phyloP scores from a whole-genome alignment of 2,113 vertebrate species.

The Catagonus wagneri region DNA sequence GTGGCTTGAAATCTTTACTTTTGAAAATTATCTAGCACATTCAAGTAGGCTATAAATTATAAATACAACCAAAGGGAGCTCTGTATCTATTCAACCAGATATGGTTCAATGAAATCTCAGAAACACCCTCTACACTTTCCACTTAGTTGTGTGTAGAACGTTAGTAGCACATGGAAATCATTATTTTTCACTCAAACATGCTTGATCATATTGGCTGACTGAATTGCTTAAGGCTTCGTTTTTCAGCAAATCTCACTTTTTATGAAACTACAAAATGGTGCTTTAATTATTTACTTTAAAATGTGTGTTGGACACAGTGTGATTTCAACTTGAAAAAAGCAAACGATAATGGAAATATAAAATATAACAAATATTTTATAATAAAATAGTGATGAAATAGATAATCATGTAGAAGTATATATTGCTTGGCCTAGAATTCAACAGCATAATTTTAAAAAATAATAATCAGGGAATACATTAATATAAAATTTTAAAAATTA shows the following conservation, averaged over 20 bases:
- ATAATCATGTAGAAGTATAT: not conserved
- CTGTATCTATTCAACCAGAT: conserved; percentile 3
- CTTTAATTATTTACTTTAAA: conserved; percentile 54
- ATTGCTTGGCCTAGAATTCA: conserved; percentile 29
- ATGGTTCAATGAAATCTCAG: conserved; percentile 43
- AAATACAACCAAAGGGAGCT: conserved; percentile 51
- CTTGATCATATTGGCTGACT: conserved; percentile 48
- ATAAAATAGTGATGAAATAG: conserved; percentile 24
- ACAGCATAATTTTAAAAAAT: not conserved
- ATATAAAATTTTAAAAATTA: not conserved
- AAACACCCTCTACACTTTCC: conserved; percentile 29
- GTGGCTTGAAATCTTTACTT: conserved; percentile 73
- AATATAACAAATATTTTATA: not conserved
- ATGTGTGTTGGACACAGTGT: conserved; percentile 18
- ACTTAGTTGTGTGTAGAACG: not conserved
- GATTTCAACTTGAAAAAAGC: conserved; percentile 40
- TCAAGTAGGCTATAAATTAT: conserved; percentile 66
- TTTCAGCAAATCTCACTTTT: conserved; percentile 12
- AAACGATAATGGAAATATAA: conserved; percentile 18
- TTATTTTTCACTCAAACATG: conserved; percentile 2
- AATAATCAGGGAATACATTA: not conserved
- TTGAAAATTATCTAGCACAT: conserved; percentile 59
- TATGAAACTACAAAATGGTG: conserved; percentile 9
- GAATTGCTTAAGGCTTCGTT: conserved; percentile 11
- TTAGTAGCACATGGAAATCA: conserved; percentile 43